Evolutionary conservation across 2,113 vertebrate species (phyloP).

Genomic region (Holacanthus passer): DNA sequence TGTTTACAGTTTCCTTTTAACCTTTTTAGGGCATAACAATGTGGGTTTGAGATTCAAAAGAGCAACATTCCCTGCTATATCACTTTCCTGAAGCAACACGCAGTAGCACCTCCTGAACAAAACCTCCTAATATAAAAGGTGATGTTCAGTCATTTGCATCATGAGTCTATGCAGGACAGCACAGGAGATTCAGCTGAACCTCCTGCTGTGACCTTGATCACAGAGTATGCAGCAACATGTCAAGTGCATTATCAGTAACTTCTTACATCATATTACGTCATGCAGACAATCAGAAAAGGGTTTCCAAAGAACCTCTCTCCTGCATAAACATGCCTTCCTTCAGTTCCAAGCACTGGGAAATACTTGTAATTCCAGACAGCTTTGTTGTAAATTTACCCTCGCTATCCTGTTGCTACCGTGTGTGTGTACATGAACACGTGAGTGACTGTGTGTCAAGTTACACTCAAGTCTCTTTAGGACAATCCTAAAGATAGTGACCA

Average conservation of each 20-base stretch:
- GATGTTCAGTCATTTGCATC: neutral
- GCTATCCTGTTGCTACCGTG: conserved; percentile 53
- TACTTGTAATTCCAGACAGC: conserved; percentile 76
- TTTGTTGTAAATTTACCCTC: conserved; percentile 71
- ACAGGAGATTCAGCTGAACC: conserved; percentile 5
- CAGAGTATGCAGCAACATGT: conserved; percentile 10
- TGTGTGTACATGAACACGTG: conserved; percentile 10
- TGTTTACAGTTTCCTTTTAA: neutral
- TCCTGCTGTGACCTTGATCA: conserved; percentile 49
- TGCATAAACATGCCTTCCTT: conserved; percentile 21
- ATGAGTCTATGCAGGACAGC: neutral
- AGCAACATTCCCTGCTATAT: neutral
- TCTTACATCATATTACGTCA: conserved; percentile 40
- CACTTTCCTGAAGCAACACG: neutral
- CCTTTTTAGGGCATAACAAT: neutral
- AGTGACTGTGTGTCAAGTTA: conserved; percentile 63
- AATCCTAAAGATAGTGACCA: conserved; percentile 73
- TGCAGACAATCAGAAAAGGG: neutral
- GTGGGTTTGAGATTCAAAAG: conserved; percentile 3
- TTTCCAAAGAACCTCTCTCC: conserved; percentile 16
- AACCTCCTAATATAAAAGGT: neutral
- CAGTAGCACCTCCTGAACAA: neutral
- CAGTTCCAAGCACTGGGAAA: conserved; percentile 42
- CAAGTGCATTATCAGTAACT: conserved; percentile 2
- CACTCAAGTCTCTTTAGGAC: conserved; percentile 61